Evolutionary conservation across 2,113 vertebrate genomes (phyloP).

Genomic region (Calonectris borealis): DNA sequence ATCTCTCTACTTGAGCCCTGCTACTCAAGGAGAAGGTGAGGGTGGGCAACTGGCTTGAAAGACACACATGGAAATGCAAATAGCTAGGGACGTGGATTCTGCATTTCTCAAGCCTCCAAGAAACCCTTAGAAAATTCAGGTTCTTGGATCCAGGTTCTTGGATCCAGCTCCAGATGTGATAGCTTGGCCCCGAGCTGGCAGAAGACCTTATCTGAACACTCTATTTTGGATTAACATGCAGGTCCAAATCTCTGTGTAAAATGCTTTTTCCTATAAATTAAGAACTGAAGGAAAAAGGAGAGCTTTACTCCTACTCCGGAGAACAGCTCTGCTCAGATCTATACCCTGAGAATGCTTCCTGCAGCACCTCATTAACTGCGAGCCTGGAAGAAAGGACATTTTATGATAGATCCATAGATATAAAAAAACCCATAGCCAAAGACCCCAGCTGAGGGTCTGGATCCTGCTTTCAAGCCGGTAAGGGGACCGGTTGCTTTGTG

Average conservation of each 20-base stretch:
- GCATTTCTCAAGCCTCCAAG: neutral
- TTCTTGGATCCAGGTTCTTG: neutral
- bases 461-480: accelerated
- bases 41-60: neutral
- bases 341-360: neutral
- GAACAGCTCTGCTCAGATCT: neutral
- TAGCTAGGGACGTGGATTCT: neutral
- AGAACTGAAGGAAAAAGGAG: neutral
- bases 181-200: neutral
- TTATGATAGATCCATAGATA: accelerated
- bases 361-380: neutral
- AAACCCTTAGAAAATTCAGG: neutral
- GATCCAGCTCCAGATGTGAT: neutral
- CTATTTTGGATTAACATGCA: neutral
- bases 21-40: neutral
- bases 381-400: neutral
- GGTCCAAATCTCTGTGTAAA: neutral
- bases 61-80: neutral
- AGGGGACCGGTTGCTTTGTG: accelerated
- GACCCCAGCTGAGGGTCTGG: too few species aligned
- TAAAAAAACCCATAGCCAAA: accelerated
- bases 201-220: neutral
- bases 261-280: neutral
- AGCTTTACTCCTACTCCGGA: accelerated
- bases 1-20: neutral